Conservation (phyloP, 2,113 vertebrate species). For the Petrocephalus microphthalmus region DNA sequence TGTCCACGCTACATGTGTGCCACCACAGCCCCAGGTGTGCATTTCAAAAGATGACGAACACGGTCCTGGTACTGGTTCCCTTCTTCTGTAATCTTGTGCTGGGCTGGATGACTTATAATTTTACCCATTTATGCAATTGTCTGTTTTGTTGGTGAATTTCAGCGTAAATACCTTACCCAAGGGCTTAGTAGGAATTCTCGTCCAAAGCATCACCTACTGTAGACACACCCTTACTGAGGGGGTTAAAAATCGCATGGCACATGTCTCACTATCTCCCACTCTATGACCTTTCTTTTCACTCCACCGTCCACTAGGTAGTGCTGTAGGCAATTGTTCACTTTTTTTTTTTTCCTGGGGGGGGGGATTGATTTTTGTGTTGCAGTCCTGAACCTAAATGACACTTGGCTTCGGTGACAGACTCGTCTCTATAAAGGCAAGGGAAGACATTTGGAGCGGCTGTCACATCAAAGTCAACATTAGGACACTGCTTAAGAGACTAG, state of each 20-base stretch:
- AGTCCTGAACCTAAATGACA: not conserved
- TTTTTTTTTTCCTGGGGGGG: not conserved
- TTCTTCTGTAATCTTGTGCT: not conserved
- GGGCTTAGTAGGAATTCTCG: not conserved
- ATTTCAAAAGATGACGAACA: not conserved
- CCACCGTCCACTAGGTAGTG: not conserved
- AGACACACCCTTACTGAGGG: not conserved
- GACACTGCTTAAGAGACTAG: not conserved
- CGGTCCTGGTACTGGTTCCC: not conserved
- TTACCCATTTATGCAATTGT: not conserved
- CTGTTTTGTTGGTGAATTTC: not conserved
- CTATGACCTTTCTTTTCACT: not conserved
- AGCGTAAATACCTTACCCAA: not conserved
- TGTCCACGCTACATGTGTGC: not conserved
- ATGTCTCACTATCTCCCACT: not conserved
- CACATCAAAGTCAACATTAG: slow-evolving; percentile 14
- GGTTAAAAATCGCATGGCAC: not conserved
- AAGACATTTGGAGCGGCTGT: not conserved
- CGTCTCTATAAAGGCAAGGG: not conserved
- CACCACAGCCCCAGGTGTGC: not conserved
- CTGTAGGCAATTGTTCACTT: not conserved
- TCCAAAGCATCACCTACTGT: not conserved
- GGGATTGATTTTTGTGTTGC: not conserved
- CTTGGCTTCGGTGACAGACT: not conserved
- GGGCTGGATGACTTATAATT: not conserved